Evolutionary conservation across 2,113 vertebrate genomes (phyloP), one percentile per base, ranked within the genome.

Genomic region (Larimichthys polyactis): DNA sequence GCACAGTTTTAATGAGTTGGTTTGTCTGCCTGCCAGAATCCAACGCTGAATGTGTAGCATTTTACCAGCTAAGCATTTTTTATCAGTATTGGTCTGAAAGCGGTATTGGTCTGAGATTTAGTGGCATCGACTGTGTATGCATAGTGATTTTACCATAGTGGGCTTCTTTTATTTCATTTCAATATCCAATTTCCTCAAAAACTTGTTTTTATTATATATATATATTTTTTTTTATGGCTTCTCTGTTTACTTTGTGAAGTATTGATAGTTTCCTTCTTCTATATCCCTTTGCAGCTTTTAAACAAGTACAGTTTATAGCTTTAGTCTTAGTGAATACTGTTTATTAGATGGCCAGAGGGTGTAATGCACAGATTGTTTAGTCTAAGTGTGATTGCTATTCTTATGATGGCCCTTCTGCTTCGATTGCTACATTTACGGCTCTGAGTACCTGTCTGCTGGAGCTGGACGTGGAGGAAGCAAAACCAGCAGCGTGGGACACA

Each of bases 31-130:
- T 78, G 85, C 82, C 83, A 65, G 65, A 82, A 67, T 78, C 62
- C 62, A 78, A 82, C 20, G 20, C 62, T 63, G 54, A 82, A 64
- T 49, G 44, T 86, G 69, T 48, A 58, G 14, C 15, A 52, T 85
- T 86, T 82, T 59, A 80, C 76, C 80, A 71, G 71, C 77, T 79
- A 84, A 91, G 89, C 86, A 84, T 65, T 88, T 90, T 87, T 82
- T 32, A 66, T n/a, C 9, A 1, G 20, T 62, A 79, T 69, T 79
- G 20, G 58, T 81, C 54, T 83, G 57, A 79, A 78, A 85, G 54
- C 19, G 3, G 12, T 24, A 51, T 57, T 46, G 46, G 67, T 22
- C n/a, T 19, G 32, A 89, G 75, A 54, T 75, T 29, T 58, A 51
- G 12, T 79, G 51, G 15, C 69, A 57, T 58, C 4, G 12, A 84